phyloP scores from a whole-genome alignment of 2,113 vertebrate species.

The Gymnorhina tibicen region DNA sequence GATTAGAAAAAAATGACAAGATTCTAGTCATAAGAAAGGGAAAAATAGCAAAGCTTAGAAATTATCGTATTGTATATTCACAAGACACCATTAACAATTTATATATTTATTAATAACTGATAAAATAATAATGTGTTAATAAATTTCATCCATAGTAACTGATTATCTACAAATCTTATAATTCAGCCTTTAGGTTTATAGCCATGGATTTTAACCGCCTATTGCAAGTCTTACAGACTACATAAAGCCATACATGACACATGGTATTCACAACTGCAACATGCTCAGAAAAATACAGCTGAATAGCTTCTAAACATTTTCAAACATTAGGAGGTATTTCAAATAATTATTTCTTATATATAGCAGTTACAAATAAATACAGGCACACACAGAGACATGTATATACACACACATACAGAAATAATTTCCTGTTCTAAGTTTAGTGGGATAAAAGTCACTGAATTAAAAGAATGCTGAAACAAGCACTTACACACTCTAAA shows the following conservation, averaged over 20 bases:
- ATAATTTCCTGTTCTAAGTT: not conserved
- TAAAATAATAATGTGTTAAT: not conserved
- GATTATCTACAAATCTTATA: not conserved
- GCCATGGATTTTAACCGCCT: not conserved
- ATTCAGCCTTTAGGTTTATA: not conserved
- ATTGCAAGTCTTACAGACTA: not conserved
- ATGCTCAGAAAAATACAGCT: not conserved
- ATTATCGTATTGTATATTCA: not conserved
- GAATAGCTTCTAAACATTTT: not conserved
- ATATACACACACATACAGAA: not conserved
- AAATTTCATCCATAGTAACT: not conserved
- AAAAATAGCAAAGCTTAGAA: not conserved
- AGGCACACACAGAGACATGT: rapidly evolving
- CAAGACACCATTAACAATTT: not conserved
- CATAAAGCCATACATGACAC: not conserved
- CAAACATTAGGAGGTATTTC: not conserved
- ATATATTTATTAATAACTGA: not conserved
- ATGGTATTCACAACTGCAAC: not conserved
- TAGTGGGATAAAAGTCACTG: not conserved
- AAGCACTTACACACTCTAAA: not conserved
- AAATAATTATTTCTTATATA: not conserved
- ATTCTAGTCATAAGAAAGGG: not conserved
- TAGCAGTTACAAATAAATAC: not conserved
- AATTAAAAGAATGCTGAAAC: slow-evolving; percentile 19
- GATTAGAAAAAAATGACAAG: not conserved